Base-by-base conservation (phyloP, 2,888 invertebrate species). In the Callimorpha dominula region DNA sequence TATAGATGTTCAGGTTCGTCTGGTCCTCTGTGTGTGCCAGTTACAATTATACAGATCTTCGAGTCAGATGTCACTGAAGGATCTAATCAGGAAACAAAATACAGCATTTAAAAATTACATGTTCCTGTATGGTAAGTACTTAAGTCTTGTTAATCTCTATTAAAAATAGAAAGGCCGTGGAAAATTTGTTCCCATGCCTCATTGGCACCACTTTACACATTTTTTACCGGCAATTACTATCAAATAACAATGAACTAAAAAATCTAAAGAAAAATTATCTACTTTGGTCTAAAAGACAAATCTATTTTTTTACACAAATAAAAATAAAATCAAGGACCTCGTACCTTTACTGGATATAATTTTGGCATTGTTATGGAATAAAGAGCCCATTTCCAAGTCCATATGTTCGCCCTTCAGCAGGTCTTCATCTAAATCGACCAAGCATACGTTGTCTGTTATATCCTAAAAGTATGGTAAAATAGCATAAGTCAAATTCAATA, bases 351-450 rank as follows among this genome's bases (percentile, higher is more conserved):
- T 85, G 15, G 97, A 97, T 67, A 95, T 95, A 71, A 98, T 97
- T 85, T 96, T 97, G n/a, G 97, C 97, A 86, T 97, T 97, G 83
- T 96, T 97, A 68, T 98, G 93, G 89, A 98, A 98, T 46, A 97
- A 95, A 15, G 97, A 96, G 40, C 98, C 98, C 83, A 76, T 78
- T 71, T 98, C 98, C 49, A 98, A 93, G 89, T 98, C 98, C 96
- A 98, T 94, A 96, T 98, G 96, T 92, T 98, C 98, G 9, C 98
- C 98, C 85, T 96, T 96, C 73, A 98, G 88, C 90, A 98, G 98
- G 75, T 98, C 97, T 68, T 96, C 97, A 88, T 97, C 96, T 42
- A 97, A 96, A 91, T 98, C 98, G 57, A 98, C 96, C 67, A 98
- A 95, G 62, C 97, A 97, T 14, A 98, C 88, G 85, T 98, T 97